Evolutionary conservation across 2,888 invertebrate genomes (phyloP), one percentile per base, ranked within the genome.

Genomic region (Dryadula phaetusa): DNA sequence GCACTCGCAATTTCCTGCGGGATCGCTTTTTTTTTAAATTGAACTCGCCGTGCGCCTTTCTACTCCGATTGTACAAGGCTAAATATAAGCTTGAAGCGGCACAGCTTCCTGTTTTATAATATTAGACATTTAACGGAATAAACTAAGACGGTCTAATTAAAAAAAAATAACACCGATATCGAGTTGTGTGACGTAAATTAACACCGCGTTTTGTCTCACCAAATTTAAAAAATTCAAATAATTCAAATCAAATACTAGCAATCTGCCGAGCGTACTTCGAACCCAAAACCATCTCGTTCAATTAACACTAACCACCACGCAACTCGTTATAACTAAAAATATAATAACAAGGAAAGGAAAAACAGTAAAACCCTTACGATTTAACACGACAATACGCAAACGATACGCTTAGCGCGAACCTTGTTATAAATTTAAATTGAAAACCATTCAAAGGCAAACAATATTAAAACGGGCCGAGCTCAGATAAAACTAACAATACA

Each of bases 11-110:
- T 67, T 72, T 71, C 70, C 70, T 67, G 70, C 49, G 63, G 63
- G 62, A 66, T 54, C 58, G 63, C 47, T 68, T 64, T 71, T 64
- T 66, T 72, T 70, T 74, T n/a, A n/a, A 69, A 74, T 72, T 70
- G 62, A 67, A 53, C 62, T 42, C 34, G 60, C 63, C 47, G 44
- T 61, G 32, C 66, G 63, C 69, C 63, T 53, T 66, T 46, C 52
- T 40, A 42, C 58, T 20, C 47, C 53, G 60, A 63, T 8, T 52
- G 37, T 46, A 52, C 47, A 40, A 52, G 40, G 42, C 16, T 49
- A 4, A 28, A 22, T 37, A 56, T 34, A 49, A n/a, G 42, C 20
- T 63, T 14, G 37, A 53, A n/a, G 52, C 7, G 25, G 49, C 20
- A 49, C 32, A 40, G 12, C 37, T n/a, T 25, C 46, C 12, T 18